Percentiles rank a stretch among this genome's conserved stretches.
phyloP scores from a whole-genome alignment of 2,797 vertebrate genomes.

The Epinephelus awoara region DNA sequence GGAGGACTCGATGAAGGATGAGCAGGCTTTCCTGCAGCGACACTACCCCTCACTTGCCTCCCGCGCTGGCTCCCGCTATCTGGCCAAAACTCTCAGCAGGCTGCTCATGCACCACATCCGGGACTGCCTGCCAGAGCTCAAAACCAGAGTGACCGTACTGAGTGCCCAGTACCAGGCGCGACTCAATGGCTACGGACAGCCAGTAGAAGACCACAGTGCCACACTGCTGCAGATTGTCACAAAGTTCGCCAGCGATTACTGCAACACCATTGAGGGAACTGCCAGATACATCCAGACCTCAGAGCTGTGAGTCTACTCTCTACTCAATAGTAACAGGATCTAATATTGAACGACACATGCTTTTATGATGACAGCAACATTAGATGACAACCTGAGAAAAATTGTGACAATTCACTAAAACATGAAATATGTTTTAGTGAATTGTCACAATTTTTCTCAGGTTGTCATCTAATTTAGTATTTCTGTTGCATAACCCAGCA shows the following conservation, averaged over 20 bases:
- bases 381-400: too few species aligned
- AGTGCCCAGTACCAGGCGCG: constrained; percentile 87
- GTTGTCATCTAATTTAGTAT: constrained; percentile 10
- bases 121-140: constrained; percentile 89
- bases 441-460: neutral
- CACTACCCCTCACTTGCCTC: constrained; percentile 88
- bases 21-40: constrained; percentile 88
- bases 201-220: constrained; percentile 89
- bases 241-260: constrained; percentile 90
- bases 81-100: constrained; percentile 88
- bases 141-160: constrained; percentile 87
- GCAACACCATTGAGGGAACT: constrained; percentile 91
- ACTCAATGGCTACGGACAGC: constrained; percentile 88
- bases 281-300: constrained; percentile 88
- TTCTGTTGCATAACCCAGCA: constrained; percentile 25
- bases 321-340: neutral
- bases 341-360: neutral
- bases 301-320: constrained; percentile 85
- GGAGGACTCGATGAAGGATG: constrained; percentile 81
- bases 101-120: constrained; percentile 91
- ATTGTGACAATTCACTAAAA: too few species aligned
- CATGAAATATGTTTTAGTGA: neutral
- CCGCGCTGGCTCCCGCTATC: constrained; percentile 83
- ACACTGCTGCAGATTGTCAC: constrained; percentile 91
- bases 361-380: neutral